Evolutionary conservation across 2,113 vertebrate species (phyloP).

Genomic region (Mobula hypostoma): DNA sequence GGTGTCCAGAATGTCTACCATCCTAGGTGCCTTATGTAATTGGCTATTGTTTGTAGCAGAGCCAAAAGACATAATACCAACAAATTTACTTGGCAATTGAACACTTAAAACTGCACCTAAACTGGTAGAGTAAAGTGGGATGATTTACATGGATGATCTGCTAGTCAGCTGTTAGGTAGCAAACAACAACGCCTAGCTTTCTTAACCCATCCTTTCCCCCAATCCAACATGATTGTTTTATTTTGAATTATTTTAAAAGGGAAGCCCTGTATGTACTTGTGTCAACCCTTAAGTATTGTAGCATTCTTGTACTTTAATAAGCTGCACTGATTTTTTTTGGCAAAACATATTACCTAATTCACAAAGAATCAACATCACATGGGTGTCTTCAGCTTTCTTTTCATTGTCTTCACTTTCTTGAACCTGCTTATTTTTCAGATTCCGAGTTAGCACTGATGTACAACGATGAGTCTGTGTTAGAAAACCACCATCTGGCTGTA

Average conservation of each 20-base stretch:
- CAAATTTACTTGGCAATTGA: background rate
- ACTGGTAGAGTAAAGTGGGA: background rate
- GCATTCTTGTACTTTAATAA: background rate
- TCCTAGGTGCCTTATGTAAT: background rate
- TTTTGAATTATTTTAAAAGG: background rate
- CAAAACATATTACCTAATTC: slow-evolving; percentile 11
- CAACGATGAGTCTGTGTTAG: slow-evolving; percentile 93
- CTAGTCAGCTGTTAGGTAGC: background rate
- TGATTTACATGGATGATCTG: background rate
- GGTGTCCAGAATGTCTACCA: too few relatives aligned
- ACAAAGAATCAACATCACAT: slow-evolving; percentile 18
- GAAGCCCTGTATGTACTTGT: background rate
- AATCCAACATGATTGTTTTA: background rate
- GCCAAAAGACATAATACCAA: background rate
- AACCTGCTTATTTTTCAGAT: slow-evolving; percentile 56
- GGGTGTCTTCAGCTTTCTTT: background rate
- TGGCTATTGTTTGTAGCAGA: background rate
- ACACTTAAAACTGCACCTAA: background rate
- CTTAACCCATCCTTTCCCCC: background rate
- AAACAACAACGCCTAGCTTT: background rate
- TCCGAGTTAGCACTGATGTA: slow-evolving; percentile 96
- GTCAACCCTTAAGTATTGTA: background rate
- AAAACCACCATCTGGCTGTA: slow-evolving; percentile 94
- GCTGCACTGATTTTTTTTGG: background rate
- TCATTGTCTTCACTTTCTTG: background rate